Percentiles rank a stretch among this genome's conserved stretches.
Conservation (phyloP, 2,888 invertebrate genomes). For the Bimastos eiseni region DNA sequence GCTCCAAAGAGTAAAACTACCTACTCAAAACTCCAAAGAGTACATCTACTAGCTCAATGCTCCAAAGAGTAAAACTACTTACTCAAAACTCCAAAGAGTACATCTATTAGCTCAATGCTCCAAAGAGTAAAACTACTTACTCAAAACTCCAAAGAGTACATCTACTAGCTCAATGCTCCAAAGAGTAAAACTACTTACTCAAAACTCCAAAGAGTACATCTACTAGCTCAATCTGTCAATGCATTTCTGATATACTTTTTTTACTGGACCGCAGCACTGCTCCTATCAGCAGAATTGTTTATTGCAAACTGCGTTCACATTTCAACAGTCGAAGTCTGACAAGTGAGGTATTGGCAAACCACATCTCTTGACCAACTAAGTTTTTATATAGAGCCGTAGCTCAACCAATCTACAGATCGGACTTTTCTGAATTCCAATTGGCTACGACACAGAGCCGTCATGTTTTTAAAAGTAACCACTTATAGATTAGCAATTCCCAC, state of each 20-base stretch:
- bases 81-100: background rate
- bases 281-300: background rate
- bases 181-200: background rate
- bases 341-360: background rate
- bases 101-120: background rate
- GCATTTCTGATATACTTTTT: slow-evolving; percentile 10
- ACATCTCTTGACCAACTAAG: background rate
- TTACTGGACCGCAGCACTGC: background rate
- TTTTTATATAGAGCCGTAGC: background rate
- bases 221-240: background rate
- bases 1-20: background rate
- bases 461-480: background rate
- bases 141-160: background rate
- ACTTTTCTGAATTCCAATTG: background rate
- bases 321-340: background rate
- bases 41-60: background rate
- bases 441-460: background rate
- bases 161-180: background rate
- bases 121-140: background rate
- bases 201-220: background rate
- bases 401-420: background rate
- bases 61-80: background rate
- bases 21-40: background rate
- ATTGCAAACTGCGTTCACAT: background rate
- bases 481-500: background rate